Base-by-base conservation (phyloP, 2,113 vertebrate species). In the Argyrosomus japonicus region DNA sequence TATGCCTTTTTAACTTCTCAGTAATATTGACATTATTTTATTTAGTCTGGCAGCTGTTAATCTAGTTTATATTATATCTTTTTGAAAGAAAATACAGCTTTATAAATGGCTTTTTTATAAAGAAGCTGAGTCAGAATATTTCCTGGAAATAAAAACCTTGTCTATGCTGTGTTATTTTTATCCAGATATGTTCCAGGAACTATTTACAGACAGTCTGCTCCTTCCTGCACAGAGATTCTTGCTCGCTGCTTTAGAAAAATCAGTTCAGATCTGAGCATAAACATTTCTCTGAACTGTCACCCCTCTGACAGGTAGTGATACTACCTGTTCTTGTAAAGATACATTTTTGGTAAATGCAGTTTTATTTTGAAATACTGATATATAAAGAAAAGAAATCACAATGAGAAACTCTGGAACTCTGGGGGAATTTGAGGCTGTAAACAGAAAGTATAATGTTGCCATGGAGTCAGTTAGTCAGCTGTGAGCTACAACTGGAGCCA, bases 191-290 rank as follows among this genome's bases (percentile, higher is more conserved):
- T 77, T 72, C 68, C 74, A 29, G 56, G 43, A 68, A 86, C 14
- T 40, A 36, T 64, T 72, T 2, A 61, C 53, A 25, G 51, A 65
- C 51, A 10, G 19, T 13, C 43, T 78, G 58, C 29, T 76, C 77
- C 77, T 68, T 81, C 78, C 61, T 36, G 72, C 70, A 0, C 58
- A 19, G 27, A 72, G 47, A 14, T 45, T 45, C 47, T 51, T 29
- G 36, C 25, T 15, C 29, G 43, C n/a, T 23, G 29, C 67, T 63
- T 70, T 71, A 51, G 0, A n/a, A 62, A 63, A 18, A 54, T 14
- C 5, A 40, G 60, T 47, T 54, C 27, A 25, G 19, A 54, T 25
- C 36, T 3, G 11, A 51, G 17, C 56, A 60, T 4, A 2, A 51
- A 1, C 8, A 21, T 13, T 25, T 69, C 67, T 50, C 50, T 14